phyloP scores from a whole-genome alignment of 2,797 vertebrate genomes.

The Diplodus puntazzo region DNA sequence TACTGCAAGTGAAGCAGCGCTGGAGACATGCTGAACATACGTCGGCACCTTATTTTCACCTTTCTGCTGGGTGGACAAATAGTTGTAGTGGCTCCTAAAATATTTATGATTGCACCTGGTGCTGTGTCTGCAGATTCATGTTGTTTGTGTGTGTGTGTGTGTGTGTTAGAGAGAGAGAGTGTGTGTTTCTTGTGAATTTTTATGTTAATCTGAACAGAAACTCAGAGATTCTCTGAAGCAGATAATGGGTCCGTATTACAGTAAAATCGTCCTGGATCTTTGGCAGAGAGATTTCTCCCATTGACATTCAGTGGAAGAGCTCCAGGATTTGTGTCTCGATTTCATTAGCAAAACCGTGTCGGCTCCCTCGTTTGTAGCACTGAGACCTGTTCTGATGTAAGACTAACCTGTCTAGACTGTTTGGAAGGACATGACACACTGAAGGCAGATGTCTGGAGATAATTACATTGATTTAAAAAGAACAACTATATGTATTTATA shows the following conservation, averaged over 20 bases:
- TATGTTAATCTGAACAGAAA: constrained; percentile 38
- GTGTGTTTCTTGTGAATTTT: neutral
- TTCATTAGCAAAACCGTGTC: constrained; percentile 9
- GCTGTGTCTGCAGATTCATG: constrained; percentile 63
- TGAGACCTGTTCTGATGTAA: constrained; percentile 13
- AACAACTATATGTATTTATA: neutral
- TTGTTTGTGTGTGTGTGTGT: constrained; percentile 19
- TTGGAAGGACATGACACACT: constrained; percentile 1
- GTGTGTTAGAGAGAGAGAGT: constrained; percentile 3
- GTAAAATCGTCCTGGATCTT: constrained; percentile 9
- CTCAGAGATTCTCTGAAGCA: constrained; percentile 13
- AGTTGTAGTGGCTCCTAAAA: constrained; percentile 62
- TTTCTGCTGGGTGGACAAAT: constrained; percentile 61
- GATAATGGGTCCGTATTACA: constrained; percentile 10
- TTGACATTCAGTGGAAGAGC: constrained; percentile 34
- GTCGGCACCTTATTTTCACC: constrained; percentile 51
- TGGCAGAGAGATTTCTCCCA: constrained; percentile 31
- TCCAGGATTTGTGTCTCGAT: constrained; percentile 33
- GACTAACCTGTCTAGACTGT: constrained; percentile 16
- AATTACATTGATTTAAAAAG: neutral
- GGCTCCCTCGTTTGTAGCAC: neutral
- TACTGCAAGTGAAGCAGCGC: constrained; percentile 52
- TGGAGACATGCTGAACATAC: constrained; percentile 53
- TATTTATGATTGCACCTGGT: constrained; percentile 77
- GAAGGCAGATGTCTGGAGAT: neutral